These are phyloP conservation scores for Loriculus beryllinus DNA, from an alignment of 2,797 vertebrate genomes.

Conservation along the genomic window DNA sequence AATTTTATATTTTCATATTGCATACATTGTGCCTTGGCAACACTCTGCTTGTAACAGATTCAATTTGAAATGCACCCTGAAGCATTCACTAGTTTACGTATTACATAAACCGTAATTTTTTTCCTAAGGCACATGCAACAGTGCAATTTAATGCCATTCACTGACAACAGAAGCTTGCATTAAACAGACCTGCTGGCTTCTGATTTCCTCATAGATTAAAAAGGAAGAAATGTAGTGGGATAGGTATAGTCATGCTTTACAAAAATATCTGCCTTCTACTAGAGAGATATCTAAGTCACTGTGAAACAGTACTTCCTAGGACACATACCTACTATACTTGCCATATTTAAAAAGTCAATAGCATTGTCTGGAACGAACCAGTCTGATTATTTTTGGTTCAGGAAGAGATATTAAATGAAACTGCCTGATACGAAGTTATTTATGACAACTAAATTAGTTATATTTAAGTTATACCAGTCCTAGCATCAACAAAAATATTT, in stretches of 20 bases:
- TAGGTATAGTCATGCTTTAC: neutral
- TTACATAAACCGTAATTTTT: neutral
- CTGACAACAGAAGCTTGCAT: neutral
- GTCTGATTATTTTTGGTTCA: neutral
- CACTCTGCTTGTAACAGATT: neutral
- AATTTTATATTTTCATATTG: neutral
- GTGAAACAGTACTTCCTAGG: neutral
- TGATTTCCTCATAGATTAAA: neutral
- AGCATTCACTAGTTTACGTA: neutral
- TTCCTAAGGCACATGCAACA: neutral
- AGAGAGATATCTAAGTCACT: neutral
- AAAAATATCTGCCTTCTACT: neutral
- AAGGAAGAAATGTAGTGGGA: neutral
- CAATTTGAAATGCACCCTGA: neutral
- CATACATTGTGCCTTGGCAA: neutral
- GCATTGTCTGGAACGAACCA: neutral
- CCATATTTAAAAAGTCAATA: neutral
- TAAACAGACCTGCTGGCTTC: neutral
- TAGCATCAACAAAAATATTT: neutral
- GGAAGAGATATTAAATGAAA: neutral
- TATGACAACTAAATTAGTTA: neutral
- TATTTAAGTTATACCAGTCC: neutral
- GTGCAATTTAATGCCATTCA: neutral
- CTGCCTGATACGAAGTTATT: neutral
- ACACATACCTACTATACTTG: neutral